Base-by-base conservation (phyloP, 2,113 vertebrate species). In the Stigmatopora nigra region DNA sequence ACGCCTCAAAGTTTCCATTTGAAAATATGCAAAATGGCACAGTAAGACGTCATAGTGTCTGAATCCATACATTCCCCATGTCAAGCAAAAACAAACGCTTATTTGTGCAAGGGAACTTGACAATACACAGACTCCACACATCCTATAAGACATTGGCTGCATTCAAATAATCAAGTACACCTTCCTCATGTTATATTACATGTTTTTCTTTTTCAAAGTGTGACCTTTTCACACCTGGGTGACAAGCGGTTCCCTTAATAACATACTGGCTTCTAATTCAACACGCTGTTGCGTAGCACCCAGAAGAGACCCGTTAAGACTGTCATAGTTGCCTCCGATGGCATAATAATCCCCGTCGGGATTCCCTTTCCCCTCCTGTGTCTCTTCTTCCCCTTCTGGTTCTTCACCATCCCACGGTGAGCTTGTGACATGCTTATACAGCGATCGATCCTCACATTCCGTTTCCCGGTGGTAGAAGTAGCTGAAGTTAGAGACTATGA, bases 401-500 rank as follows among this genome's bases (percentile, higher is more conserved):
- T 83, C 84, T 60, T 86, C 88, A 6, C 89, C 89, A 25, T 87
- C 89, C 79, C 87, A 88, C 44, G 87, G 68, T 0, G 73, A 74
- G 0, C 85, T 86, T 53, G 85, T 82, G 61, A 92, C 75, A 0
- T 93, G 93, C 31, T 25, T 86, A 73, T 89, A 94, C 63, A 89
- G 86, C 0, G 79, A 85, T 0, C 62, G 82, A 66, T 92, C 92
- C 66, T 88, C 92, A 0, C 89, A 88, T 53, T 93, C 92, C 1
- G 75, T 90, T 78, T 89, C 88, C 20, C 89, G 80, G 59, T 89
- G 88, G 80, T 90, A 90, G 75, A 89, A 90, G 84, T 89, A 90
- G 78, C 87, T 90, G 58, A 90, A 90, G 72, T 90, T 90, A 64
- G 89, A 90, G 22, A 90, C 89, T 25, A 90, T 90, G 70, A 90